Conservation (phyloP, 92 coral and sea anemone genomes). For the Desmophyllum pertusum region DNA sequence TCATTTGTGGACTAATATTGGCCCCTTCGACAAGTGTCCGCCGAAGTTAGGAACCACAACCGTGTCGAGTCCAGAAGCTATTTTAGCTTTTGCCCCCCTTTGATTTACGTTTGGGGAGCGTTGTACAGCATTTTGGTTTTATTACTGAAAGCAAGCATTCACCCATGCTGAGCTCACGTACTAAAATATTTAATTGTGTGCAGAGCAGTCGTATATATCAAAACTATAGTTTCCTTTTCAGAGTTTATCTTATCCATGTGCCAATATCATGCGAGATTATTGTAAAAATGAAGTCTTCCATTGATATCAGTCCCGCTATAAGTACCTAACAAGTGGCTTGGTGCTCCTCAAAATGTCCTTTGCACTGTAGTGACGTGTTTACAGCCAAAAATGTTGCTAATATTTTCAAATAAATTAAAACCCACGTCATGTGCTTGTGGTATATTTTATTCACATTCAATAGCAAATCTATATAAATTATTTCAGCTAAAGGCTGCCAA, state of each 20-base stretch:
- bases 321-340: background rate
- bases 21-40: constrained; percentile 16
- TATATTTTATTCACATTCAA: background rate
- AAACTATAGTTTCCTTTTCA: background rate
- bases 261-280: too few relatives aligned
- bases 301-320: background rate
- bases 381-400: background rate
- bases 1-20: background rate
- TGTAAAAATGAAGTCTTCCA: background rate
- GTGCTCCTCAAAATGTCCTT: background rate
- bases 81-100: background rate
- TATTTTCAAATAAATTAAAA: background rate
- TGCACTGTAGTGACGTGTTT: background rate
- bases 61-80: background rate
- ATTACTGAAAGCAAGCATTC: background rate
- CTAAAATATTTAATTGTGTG: too few relatives aligned
- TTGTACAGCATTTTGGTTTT: background rate
- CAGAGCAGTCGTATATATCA: background rate
- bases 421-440: background rate
- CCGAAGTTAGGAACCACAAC: background rate
- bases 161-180: too few relatives aligned
- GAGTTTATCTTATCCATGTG: too few relatives aligned
- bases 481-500: background rate
- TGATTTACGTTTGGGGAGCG: background rate
- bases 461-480: background rate